Evolutionary conservation across 64 coral and sea anemone species (phyloP).

Genomic region (Montipora efflorescens): DNA sequence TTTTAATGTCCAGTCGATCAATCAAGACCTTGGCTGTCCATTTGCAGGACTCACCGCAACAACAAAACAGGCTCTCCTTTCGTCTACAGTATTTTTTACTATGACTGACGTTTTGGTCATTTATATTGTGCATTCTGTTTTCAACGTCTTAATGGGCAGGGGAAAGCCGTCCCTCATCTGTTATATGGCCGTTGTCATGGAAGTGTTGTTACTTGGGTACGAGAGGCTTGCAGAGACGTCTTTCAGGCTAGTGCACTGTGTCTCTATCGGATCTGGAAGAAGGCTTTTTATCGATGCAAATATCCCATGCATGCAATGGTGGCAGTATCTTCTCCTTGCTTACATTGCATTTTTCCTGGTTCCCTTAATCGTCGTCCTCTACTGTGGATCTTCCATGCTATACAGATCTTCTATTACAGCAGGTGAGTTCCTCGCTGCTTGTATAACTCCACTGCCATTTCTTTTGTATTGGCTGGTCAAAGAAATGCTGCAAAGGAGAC

Average conservation of each 20-base stretch:
- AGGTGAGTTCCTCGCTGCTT: constrained; percentile 13
- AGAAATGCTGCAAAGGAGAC: not conserved
- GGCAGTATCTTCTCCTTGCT: too few species aligned
- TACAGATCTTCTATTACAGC: constrained; percentile 7
- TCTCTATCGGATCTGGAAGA: too few species aligned
- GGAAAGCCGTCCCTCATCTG: constrained; percentile 28
- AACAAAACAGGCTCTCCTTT: constrained; percentile 47
- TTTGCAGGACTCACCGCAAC: constrained; percentile 51
- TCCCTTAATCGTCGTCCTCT: not conserved
- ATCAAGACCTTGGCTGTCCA: constrained; percentile 34
- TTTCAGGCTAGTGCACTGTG: too few species aligned
- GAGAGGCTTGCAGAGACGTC: too few species aligned
- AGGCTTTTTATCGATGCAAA: too few species aligned
- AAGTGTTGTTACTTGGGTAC: constrained; percentile 35
- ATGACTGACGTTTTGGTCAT: constrained; percentile 34
- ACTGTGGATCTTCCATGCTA: constrained; percentile 29
- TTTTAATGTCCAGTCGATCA: constrained; percentile 12
- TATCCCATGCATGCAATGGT: too few species aligned
- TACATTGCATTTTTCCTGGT: too few species aligned
- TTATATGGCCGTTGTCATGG: constrained; percentile 66
- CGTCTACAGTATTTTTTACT: constrained; percentile 43
- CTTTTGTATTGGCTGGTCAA: constrained; percentile 15
- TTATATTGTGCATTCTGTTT: not conserved
- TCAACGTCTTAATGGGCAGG: not conserved
- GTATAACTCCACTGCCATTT: constrained; percentile 50